Percentiles rank a stretch among this genome's conserved stretches.
phyloP scores from a whole-genome alignment of 2,797 vertebrate species.

The Sorex maritimensis region DNA sequence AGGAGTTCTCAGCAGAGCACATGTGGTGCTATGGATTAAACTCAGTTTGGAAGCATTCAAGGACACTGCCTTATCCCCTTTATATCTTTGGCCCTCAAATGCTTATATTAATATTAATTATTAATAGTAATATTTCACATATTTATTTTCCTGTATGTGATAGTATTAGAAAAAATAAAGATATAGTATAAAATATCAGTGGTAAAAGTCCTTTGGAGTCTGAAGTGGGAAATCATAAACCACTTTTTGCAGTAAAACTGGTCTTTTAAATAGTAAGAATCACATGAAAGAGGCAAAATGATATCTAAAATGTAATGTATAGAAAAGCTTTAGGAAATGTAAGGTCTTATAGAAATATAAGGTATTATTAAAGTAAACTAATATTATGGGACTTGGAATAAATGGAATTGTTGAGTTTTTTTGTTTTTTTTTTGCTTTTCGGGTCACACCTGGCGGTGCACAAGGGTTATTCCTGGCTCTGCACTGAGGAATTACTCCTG shows the following conservation, averaged over 20 bases:
- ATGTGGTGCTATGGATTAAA: no score
- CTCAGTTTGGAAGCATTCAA: no score
- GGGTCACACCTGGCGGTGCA: no score
- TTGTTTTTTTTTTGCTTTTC: no score
- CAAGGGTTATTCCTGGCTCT: no score
- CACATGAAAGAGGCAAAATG: not conserved
- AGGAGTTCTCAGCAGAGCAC: no score
- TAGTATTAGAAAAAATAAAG: not conserved
- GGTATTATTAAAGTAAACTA: not conserved
- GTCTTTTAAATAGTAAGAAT: not conserved
- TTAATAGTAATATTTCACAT: not conserved
- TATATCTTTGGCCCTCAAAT: no score
- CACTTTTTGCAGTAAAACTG: not conserved
- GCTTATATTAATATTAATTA: no score
- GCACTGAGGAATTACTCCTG: no score
- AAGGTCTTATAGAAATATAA: not conserved
- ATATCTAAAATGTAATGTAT: not conserved
- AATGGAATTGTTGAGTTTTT: not conserved
- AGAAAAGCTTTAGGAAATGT: not conserved
- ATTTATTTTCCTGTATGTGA: not conserved
- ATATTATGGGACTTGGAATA: no score
- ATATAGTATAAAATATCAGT: conserved; percentile 33
- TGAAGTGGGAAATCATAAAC: not conserved
- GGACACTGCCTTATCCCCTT: no score
- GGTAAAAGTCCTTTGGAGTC: not conserved